Percentiles rank a stretch among this genome's conserved stretches.
Evolutionary conservation across 30 jellyfish, hydroid and myxozoan genomes (phyloP).

Genomic region (Aurelia sp.): DNA sequence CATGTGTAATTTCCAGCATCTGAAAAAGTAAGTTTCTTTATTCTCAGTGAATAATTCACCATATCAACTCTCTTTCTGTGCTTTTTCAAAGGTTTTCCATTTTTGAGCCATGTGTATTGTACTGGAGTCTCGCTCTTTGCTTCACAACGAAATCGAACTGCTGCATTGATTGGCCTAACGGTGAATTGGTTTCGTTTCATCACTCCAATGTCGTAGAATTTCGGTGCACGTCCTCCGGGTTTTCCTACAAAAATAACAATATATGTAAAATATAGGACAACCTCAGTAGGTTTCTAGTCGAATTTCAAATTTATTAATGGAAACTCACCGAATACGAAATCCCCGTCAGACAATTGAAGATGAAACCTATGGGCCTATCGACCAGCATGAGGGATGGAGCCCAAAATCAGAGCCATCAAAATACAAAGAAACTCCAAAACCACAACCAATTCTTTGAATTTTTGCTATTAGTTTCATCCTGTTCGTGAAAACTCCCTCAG

Average conservation of each 20-base stretch:
- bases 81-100: slow-evolving; percentile 67
- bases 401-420: no score
- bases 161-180: slow-evolving; percentile 57
- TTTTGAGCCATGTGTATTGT: slow-evolving; percentile 78
- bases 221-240: slow-evolving; percentile 59
- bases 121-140: slow-evolving; percentile 72
- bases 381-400: no score
- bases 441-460: no score
- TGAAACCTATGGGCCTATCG: no score
- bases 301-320: no score
- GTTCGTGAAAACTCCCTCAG: no score
- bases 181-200: slow-evolving; percentile 71
- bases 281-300: no score
- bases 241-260: neutral
- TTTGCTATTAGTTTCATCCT: no score
- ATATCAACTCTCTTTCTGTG: slow-evolving; percentile 26
- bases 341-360: no score
- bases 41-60: slow-evolving; percentile 11
- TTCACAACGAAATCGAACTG: slow-evolving; percentile 75
- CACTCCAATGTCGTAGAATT: slow-evolving; percentile 67
- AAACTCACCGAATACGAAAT: no score
- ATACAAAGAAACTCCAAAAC: no score
- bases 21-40: slow-evolving; percentile 21
- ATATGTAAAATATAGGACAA: no score
- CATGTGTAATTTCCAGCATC: slow-evolving; percentile 92